These are phyloP conservation scores for Trididemnum clinides DNA, from an alignment of 23 tunicate genomes.

Conservation along the genomic window DNA sequence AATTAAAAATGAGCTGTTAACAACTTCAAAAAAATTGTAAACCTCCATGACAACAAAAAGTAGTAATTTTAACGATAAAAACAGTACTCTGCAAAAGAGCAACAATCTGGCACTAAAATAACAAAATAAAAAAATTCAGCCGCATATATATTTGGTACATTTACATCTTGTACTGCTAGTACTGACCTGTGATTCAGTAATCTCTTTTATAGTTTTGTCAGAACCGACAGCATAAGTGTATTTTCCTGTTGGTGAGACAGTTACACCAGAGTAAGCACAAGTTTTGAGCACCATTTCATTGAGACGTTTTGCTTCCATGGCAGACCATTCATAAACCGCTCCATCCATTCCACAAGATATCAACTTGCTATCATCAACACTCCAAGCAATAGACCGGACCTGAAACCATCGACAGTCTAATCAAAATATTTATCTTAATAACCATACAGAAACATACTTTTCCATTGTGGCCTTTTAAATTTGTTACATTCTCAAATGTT, in stretches of 20 bases:
- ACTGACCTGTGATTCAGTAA: constrained; percentile 90
- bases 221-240: constrained; percentile 90
- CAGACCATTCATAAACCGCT: constrained; percentile 98
- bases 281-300: constrained; percentile 91
- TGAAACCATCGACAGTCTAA: neutral
- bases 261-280: constrained; percentile 83
- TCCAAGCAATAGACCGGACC: constrained; percentile 92
- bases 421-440: neutral
- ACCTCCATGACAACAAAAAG: too few species aligned
- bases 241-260: constrained; percentile 84
- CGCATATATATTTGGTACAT: too few species aligned
- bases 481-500: constrained; percentile 89
- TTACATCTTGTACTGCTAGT: too few species aligned
- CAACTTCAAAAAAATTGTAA: too few species aligned
- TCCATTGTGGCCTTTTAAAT: constrained; percentile 97
- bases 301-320: constrained; percentile 78
- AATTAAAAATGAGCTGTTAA: too few species aligned
- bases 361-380: constrained; percentile 94
- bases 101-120: too few species aligned
- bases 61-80: too few species aligned
- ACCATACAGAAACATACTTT: constrained; percentile 53
- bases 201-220: constrained; percentile 89
- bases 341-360: constrained; percentile 98
- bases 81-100: too few species aligned
- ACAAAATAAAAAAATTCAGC: too few species aligned